Conservation (phyloP, 2,797 vertebrate genomes). For the Hydrolagus colliei region DNA sequence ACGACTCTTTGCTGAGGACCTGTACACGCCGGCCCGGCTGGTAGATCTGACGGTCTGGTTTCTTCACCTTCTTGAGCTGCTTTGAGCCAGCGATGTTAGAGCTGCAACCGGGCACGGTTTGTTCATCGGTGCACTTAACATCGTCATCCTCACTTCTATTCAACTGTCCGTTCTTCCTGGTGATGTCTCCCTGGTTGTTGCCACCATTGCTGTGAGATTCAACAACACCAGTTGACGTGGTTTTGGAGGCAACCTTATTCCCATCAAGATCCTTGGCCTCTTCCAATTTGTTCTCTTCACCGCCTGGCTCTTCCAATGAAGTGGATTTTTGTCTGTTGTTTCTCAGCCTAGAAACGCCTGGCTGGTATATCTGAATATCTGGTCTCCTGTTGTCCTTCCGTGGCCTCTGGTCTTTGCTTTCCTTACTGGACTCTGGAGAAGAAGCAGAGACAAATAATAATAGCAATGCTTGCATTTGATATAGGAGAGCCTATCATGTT, state of each 20-base stretch:
- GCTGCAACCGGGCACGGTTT: background rate
- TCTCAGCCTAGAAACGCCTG: constrained; percentile 60
- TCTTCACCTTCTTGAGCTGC: constrained; percentile 62
- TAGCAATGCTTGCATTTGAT: background rate
- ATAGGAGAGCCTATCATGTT: too few relatives aligned
- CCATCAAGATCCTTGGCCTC: constrained; percentile 42
- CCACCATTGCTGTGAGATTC: constrained; percentile 36
- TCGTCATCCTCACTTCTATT: constrained; percentile 1
- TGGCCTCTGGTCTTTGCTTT: constrained; percentile 62
- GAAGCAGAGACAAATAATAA: background rate
- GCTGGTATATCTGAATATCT: constrained; percentile 71
- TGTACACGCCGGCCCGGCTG: constrained; percentile 78
- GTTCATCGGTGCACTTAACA: background rate
- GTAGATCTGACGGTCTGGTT: constrained; percentile 89
- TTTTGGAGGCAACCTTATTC: constrained; percentile 34
- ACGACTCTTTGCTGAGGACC: constrained; percentile 47
- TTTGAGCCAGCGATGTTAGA: constrained; percentile 36
- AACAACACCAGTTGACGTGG: constrained; percentile 33
- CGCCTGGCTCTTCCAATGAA: constrained; percentile 47
- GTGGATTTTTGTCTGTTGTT: constrained; percentile 48
- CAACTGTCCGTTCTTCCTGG: constrained; percentile 45
- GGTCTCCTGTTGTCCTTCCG: constrained; percentile 69
- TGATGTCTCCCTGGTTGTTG: constrained; percentile 33
- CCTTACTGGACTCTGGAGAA: constrained; percentile 54
- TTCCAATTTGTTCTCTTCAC: constrained; percentile 40